phyloP scores from a whole-genome alignment of 2,888 invertebrate genomes.

The Mimumesa dahlbomi region DNA sequence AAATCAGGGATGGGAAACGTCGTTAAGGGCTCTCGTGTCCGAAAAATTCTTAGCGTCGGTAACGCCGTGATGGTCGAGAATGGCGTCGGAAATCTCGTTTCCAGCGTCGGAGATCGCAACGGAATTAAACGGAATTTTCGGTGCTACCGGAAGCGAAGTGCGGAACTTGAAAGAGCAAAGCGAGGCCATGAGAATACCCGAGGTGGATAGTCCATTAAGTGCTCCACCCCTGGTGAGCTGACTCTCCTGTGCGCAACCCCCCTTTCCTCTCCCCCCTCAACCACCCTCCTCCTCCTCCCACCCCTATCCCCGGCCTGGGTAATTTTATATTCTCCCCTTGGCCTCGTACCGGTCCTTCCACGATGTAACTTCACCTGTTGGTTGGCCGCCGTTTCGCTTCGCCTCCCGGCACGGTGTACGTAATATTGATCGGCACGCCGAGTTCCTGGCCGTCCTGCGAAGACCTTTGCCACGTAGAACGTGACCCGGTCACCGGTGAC shows the following conservation, averaged over 20 bases:
- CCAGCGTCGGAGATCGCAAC: neutral
- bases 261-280: no score
- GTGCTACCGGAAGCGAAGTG: slow-evolving; percentile 28
- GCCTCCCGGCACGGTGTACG: slow-evolving; percentile 33
- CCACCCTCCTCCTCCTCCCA: no score
- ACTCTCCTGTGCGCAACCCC: slow-evolving; percentile 21
- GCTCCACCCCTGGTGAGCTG: slow-evolving; percentile 33
- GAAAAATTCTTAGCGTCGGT: no score
- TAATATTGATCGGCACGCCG: slow-evolving; percentile 58
- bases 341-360: slow-evolving; percentile 54
- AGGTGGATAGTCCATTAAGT: slow-evolving; percentile 46
- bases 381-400: slow-evolving; percentile 44
- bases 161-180: slow-evolving; percentile 4
- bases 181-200: slow-evolving; percentile 20
- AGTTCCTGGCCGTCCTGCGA: slow-evolving; percentile 30
- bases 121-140: neutral
- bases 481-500: slow-evolving; percentile 49
- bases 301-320: slow-evolving; percentile 38
- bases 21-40: no score
- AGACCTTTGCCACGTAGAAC: slow-evolving; percentile 54
- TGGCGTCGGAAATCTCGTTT: neutral
- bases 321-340: slow-evolving; percentile 67
- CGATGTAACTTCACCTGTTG: slow-evolving; percentile 66
- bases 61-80: no score
- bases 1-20: no score